Evolutionary conservation across 2,888 invertebrate genomes (phyloP), one percentile per base, ranked within the genome.

Genomic region (Phragmatobia fuliginosa): DNA sequence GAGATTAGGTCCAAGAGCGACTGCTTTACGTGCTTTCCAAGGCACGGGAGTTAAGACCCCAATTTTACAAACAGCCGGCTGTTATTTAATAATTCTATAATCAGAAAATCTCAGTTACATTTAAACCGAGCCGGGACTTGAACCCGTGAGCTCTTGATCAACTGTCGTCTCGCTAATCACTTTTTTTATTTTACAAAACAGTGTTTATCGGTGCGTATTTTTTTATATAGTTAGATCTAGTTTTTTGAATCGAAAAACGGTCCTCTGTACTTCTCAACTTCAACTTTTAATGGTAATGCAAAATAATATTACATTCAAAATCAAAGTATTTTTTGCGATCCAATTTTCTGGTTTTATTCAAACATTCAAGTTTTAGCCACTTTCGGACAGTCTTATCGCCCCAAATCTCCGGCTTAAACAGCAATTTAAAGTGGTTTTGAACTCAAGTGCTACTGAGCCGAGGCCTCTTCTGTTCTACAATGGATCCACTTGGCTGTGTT

Each of bases 341-440:
- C 63, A 52, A 67, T 60, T 67, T 58, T 70, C 66, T 68, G 62
- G 56, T 56, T 62, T 63, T 38, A 68, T 68, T 45, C 41, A 38
- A 64, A 68, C 79, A 77, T 71, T 74, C 63, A 80, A 79, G 68
- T 82, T 79, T 60, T 61, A 62, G 62, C 66, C 68, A 58, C 70
- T 62, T 66, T 32, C 36, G 66, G 66, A 38, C 60, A 58, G 73
- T 64, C 68, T 80, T 82, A 78, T 78, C 78, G 67, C 21, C 64
- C 32, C 65, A 62, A 78, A 82, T 82, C 73, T 70, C 45, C 45
- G 67, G 65, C 71, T 77, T 77, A 72, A 72, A 66, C 62, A 72
- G 63, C 64, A 74, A 72, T 74, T 73, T 80, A 62, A 61, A 78
- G 73, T 74, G 78, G 69, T 80, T 77, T 74, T 71, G 62, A 66